phyloP scores from a whole-genome alignment of 2,888 invertebrate species.

The Synanthedon myopaeformis region DNA sequence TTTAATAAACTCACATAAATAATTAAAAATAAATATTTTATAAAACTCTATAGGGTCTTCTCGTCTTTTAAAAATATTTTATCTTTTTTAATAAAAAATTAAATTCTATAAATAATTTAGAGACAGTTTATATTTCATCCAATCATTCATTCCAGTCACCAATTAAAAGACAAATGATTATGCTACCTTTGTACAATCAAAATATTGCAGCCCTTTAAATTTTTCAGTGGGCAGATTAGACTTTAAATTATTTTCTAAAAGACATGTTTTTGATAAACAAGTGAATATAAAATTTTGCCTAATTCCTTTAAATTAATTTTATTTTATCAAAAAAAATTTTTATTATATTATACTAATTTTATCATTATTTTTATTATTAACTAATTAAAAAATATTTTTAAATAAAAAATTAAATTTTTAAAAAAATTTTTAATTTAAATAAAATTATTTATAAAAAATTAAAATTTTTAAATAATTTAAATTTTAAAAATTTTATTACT shows the following conservation, averaged over 20 bases:
- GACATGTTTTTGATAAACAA: slow-evolving; percentile 85
- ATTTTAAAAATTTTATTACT: slow-evolving; percentile 61
- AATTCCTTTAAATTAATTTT: slow-evolving; percentile 70
- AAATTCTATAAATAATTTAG: slow-evolving; percentile 42
- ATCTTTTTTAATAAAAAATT: slow-evolving; percentile 73
- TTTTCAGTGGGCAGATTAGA: slow-evolving; percentile 80
- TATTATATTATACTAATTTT: slow-evolving; percentile 67
- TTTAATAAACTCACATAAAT: slow-evolving; percentile 35
- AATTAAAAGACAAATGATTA: slow-evolving; percentile 83
- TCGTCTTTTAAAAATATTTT: slow-evolving; percentile 76
- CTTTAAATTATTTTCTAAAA: slow-evolving; percentile 73
- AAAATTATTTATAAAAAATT: slow-evolving; percentile 60
- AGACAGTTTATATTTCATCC: slow-evolving; percentile 75
- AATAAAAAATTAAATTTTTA: slow-evolving; percentile 52
- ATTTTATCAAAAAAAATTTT: slow-evolving; percentile 24
- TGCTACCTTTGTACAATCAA: slow-evolving; percentile 86
- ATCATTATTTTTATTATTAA: slow-evolving; percentile 65
- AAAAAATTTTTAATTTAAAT: slow-evolving; percentile 30
- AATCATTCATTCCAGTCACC: slow-evolving; percentile 82
- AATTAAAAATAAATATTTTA: slow-evolving; percentile 41
- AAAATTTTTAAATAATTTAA: slow-evolving; percentile 69
- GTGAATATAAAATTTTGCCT: slow-evolving; percentile 74
- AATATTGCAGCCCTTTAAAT: slow-evolving; percentile 83
- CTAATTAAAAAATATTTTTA: slow-evolving; percentile 50
- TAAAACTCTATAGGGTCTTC: slow-evolving; percentile 84